These are phyloP conservation scores for Papilio demoleus DNA, from an alignment of 2,888 invertebrate species.

Conservation along the genomic window DNA sequence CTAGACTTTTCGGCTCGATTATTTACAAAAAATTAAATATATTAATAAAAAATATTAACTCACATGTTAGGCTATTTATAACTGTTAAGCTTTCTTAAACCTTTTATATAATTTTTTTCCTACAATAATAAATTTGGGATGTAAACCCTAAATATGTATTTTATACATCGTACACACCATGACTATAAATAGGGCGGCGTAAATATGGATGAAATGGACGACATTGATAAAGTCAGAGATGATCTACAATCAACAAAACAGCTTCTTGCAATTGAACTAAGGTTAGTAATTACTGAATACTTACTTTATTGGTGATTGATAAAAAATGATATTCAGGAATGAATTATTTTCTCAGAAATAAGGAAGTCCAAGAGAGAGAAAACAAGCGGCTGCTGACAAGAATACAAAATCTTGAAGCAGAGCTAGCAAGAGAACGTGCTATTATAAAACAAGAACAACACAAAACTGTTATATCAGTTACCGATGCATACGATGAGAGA, in stretches of 20 bases:
- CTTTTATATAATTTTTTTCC: too few relatives aligned
- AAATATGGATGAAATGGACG: conserved; percentile 95
- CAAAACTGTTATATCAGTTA: conserved; percentile 80
- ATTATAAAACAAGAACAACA: conserved; percentile 80
- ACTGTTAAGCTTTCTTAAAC: background rate
- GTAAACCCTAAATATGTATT: too few relatives aligned
- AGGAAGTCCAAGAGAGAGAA: conserved; percentile 92
- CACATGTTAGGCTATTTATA: background rate
- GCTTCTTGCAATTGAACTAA: conserved; percentile 92
- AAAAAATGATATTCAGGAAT: background rate
- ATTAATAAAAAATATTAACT: too few relatives aligned
- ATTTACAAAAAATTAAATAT: too few relatives aligned
- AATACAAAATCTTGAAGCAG: conserved; percentile 91
- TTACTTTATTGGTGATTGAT: too few relatives aligned
- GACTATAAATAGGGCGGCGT: too few relatives aligned
- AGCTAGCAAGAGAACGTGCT: conserved; percentile 88
- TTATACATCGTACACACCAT: too few relatives aligned
- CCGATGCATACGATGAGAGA: conserved; percentile 85
- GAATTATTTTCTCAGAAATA: conserved; percentile 82
- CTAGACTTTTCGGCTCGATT: conserved; percentile 8
- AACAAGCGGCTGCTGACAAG: conserved; percentile 92
- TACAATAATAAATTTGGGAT: too few relatives aligned
- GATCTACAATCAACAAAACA: conserved; percentile 96
- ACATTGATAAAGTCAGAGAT: conserved; percentile 94
- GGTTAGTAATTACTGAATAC: conserved; percentile 65